Percentiles rank a stretch among this genome's conserved stretches.
phyloP scores from a whole-genome alignment of 1,140 invertebrate species.

The Pachypsylla venusta region DNA sequence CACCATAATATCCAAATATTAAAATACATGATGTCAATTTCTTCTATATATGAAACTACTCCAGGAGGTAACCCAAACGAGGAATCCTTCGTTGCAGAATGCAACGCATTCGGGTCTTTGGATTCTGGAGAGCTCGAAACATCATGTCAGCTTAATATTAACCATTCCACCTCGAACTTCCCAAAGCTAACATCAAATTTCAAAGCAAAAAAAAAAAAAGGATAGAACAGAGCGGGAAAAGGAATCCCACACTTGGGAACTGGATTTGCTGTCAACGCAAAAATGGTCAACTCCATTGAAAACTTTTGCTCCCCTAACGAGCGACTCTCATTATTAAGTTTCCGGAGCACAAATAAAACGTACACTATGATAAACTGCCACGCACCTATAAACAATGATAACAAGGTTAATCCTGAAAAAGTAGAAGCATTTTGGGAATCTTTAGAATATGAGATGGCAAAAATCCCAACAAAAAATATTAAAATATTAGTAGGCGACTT shows the following conservation, averaged over 20 bases:
- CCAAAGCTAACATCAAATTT: no score
- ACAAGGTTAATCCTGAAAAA: constrained; percentile 15
- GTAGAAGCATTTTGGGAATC: constrained; percentile 16
- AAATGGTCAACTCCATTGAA: constrained; percentile 12
- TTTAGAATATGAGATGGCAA: constrained; percentile 14
- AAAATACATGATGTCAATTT: background rate
- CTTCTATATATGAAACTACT: background rate
- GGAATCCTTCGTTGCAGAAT: background rate
- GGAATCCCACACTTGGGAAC: constrained; percentile 14
- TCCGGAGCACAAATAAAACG: constrained; percentile 15
- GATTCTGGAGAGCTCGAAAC: background rate
- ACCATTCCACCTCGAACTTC: no score
- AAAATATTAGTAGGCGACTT: constrained; percentile 15
- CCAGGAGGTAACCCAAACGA: background rate
- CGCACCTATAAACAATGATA: constrained; percentile 15
- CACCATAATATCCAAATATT: background rate
- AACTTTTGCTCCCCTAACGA: constrained; percentile 16
- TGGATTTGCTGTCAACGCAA: constrained; percentile 15
- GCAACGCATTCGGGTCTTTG: background rate
- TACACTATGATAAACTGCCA: constrained; percentile 18
- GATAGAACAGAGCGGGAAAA: background rate
- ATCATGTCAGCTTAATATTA: background rate
- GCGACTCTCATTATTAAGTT: constrained; percentile 12
- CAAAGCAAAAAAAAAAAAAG: no score
- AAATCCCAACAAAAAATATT: constrained; percentile 13